Percentiles rank a stretch among this genome's conserved stretches.
phyloP scores from a whole-genome alignment of 37 sponge, comb jelly and placozoan genomes.

The Theonella swinhoei region DNA sequence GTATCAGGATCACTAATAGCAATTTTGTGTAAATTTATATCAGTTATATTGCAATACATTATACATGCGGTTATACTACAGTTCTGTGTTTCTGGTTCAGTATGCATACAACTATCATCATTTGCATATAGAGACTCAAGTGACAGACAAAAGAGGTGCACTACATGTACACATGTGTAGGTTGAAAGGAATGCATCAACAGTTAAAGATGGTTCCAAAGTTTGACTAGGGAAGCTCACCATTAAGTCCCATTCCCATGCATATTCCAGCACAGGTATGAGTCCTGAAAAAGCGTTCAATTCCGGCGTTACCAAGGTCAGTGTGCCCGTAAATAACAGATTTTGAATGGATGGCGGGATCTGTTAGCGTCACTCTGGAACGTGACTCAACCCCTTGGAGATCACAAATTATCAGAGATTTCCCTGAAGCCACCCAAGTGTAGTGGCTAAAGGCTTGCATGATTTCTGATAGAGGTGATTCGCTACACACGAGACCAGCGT shows the following conservation, averaged over 20 bases:
- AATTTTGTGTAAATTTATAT: too few species aligned
- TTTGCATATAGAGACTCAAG: too few species aligned
- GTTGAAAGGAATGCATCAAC: too few species aligned
- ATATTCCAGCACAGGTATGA: conserved; percentile 48
- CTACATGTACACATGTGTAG: too few species aligned
- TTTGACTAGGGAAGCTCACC: neutral
- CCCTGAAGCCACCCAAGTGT: conserved; percentile 58
- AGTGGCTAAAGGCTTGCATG: conserved; percentile 80
- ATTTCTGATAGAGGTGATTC: conserved; percentile 34
- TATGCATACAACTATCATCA: too few species aligned
- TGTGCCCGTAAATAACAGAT: conserved; percentile 23
- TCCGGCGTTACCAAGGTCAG: conserved; percentile 54
- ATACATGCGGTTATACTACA: too few species aligned
- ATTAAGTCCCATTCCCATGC: conserved; percentile 50
- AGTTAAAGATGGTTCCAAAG: too few species aligned
- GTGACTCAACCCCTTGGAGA: conserved; percentile 47
- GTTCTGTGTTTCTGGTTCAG: too few species aligned
- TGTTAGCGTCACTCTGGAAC: conserved; percentile 14
- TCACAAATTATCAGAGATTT: conserved; percentile 60
- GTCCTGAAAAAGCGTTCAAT: conserved; percentile 63
- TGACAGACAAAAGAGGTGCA: too few species aligned
- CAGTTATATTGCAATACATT: too few species aligned
- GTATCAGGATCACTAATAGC: too few species aligned
- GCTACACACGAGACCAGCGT: conserved; percentile 38
- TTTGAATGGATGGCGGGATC: conserved; percentile 74